A percentile compares a stretch with the other conserved stretches of the same genome.
These are phyloP conservation scores for Aurelia sp. DNA, from an alignment of 30 jellyfish, hydroid and myxozoan species.

Conservation along the genomic window DNA sequence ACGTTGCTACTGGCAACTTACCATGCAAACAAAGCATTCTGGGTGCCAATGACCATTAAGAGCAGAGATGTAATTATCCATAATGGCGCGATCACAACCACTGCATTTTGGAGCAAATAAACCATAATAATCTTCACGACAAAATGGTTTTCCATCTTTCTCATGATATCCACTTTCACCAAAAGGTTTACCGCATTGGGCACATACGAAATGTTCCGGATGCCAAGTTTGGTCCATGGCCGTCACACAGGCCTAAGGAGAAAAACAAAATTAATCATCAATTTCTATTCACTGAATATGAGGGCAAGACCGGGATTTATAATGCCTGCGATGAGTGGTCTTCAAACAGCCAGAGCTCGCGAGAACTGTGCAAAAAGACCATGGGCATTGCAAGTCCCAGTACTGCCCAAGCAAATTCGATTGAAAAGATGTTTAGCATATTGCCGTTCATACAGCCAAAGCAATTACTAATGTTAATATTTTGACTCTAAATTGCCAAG, in stretches of 20 bases:
- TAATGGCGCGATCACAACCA: slow-evolving; percentile 90
- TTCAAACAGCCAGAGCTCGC: too few relatives aligned
- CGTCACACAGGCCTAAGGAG: slow-evolving; percentile 85
- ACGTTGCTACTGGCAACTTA: slow-evolving; percentile 33
- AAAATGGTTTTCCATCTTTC: slow-evolving; percentile 92
- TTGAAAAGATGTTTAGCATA: too few relatives aligned
- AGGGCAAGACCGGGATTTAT: too few relatives aligned
- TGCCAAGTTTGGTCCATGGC: slow-evolving; percentile 97
- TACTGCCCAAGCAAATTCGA: too few relatives aligned
- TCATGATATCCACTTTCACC: slow-evolving; percentile 93
- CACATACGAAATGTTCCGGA: slow-evolving; percentile 96
- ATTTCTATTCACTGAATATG: not conserved
- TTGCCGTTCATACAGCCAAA: too few relatives aligned
- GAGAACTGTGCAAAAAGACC: too few relatives aligned
- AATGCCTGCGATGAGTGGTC: too few relatives aligned
- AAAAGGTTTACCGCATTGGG: slow-evolving; percentile 86
- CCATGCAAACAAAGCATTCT: slow-evolving; percentile 96
- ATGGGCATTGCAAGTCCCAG: too few relatives aligned
- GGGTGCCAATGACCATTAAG: slow-evolving; percentile 98
- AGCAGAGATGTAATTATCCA: slow-evolving; percentile 92
- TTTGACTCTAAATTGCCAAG: too few relatives aligned
- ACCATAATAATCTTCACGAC: slow-evolving; percentile 89
- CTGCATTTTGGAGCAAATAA: slow-evolving; percentile 93
- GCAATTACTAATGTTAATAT: too few relatives aligned
- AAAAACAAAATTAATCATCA: not conserved